phyloP scores from a whole-genome alignment of 2,113 vertebrate species.

The Paracanthobrama guichenoti region DNA sequence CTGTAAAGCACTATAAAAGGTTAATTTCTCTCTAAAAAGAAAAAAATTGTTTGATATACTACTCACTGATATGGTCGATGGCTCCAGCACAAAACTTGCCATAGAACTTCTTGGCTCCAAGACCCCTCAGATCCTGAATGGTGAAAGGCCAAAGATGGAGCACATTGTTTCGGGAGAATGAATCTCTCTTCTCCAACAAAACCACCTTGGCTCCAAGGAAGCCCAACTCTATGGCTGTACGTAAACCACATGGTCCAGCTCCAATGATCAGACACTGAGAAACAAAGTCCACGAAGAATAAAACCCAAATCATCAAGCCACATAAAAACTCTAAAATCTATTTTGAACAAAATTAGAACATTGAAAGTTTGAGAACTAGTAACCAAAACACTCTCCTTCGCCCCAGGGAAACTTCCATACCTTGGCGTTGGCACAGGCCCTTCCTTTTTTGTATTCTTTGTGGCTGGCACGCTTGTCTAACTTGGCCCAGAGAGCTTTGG shows the following conservation, averaged over 20 bases:
- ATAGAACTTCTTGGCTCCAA: slow-evolving; percentile 97
- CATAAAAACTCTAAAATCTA: neutral
- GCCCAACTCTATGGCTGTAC: slow-evolving; percentile 92
- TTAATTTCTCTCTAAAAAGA: neutral
- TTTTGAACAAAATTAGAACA: slow-evolving; percentile 9
- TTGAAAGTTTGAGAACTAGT: neutral
- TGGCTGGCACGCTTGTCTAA: slow-evolving; percentile 93
- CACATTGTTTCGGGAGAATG: slow-evolving; percentile 97
- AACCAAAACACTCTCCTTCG: neutral
- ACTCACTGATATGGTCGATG: slow-evolving; percentile 99
- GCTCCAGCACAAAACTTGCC: slow-evolving; percentile 98
- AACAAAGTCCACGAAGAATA: neutral
- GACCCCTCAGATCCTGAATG: slow-evolving; percentile 92
- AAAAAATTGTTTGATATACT: neutral
- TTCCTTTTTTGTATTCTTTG: slow-evolving; percentile 97
- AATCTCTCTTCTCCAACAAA: slow-evolving; percentile 94
- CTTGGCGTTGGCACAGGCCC: slow-evolving; percentile 90
- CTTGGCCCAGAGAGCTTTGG: slow-evolving; percentile 97
- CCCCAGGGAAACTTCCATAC: slow-evolving; percentile 64
- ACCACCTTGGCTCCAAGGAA: slow-evolving; percentile 96
- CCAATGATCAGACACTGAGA: slow-evolving; percentile 97
- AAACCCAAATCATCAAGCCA: slow-evolving; percentile 23
- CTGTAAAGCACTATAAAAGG: neutral
- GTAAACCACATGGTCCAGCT: slow-evolving; percentile 94
- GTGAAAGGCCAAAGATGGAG: slow-evolving; percentile 97